Evolutionary conservation across 35 echinoderm and acorn worm species (phyloP).

Genomic region (Ophiothrix spiculata): DNA sequence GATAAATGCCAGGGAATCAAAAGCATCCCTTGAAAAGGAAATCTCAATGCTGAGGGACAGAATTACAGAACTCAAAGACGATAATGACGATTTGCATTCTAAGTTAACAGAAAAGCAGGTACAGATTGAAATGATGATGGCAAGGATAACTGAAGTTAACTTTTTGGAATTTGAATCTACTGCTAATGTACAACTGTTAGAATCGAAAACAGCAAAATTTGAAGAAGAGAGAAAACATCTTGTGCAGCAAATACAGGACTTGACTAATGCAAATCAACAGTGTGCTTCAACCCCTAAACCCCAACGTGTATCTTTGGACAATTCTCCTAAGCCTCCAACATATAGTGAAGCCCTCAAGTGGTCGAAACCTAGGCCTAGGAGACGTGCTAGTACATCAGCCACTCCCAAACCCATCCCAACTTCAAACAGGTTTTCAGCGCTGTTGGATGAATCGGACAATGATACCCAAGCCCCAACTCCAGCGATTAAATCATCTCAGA

Average conservation of each 20-base stretch:
- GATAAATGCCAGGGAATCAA: background rate
- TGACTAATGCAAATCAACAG: no score
- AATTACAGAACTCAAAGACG: background rate
- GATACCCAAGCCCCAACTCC: no score
- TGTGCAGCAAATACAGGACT: background rate
- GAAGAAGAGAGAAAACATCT: background rate
- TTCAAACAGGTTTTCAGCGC: no score
- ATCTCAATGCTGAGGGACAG: background rate
- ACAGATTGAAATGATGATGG: background rate
- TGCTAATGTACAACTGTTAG: background rate
- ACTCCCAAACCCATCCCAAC: no score
- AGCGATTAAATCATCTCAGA: no score
- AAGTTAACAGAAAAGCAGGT: background rate
- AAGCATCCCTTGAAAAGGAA: background rate
- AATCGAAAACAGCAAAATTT: background rate
- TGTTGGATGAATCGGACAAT: no score
- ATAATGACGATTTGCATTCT: background rate
- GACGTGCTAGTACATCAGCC: no score
- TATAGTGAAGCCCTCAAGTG: no score
- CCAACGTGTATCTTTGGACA: no score
- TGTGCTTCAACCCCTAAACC: no score
- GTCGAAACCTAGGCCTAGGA: no score
- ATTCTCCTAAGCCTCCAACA: no score
- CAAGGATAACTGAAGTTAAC: background rate
- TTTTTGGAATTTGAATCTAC: background rate